Evolutionary conservation across 2,113 vertebrate genomes (phyloP), one percentile per base, ranked within the genome.

Genomic region (Dasyprocta punctata): DNA sequence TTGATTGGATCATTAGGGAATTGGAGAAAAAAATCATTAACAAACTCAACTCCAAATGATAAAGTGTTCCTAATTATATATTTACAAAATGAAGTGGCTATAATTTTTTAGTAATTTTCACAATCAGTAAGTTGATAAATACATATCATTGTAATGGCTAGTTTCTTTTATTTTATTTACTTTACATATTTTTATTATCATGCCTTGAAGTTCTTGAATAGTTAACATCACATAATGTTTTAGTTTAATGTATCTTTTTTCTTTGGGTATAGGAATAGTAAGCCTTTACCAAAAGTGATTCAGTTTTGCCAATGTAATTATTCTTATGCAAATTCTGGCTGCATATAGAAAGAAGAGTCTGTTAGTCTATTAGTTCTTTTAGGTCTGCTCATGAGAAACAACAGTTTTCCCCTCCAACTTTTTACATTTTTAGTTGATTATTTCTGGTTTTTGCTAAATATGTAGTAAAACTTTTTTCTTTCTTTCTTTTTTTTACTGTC

Each of bases 1-100:
- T 81, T 92, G 61, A 88, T 56, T 88, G 90, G 86, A 2, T 26
- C 82, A 54, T 85, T 93, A 92, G 77, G 56, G 86, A 95, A 81
- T 58, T 77, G 56, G 63, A 84, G 81, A 49, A 95, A 94, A 86
- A 90, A 95, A 73, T 89, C 69, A 81, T 75, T 93, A 88, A 30
- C 61, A 85, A 89, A 87, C 93, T 93, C 38, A 69, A 36, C 44
- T 88, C 20, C 52, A 83, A 89, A 36, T 84, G 20, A 75, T 24
- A 77, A 94, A 81, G 36, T 90, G 28, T 60, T 28, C 36, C 52
- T 87, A 69, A 80, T 93, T 92, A 22, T 75, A 7, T 87, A 60
- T 60, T 33, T 77, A 41, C 41, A 67, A 60, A 93, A 60, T n/a
- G 16, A 36, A n/a, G 36, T 78, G 4, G 26, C 7, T 89, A 3